Evolutionary conservation across 2,113 vertebrate genomes (phyloP).

Genomic region (Ptychochromis oligacanthus): DNA sequence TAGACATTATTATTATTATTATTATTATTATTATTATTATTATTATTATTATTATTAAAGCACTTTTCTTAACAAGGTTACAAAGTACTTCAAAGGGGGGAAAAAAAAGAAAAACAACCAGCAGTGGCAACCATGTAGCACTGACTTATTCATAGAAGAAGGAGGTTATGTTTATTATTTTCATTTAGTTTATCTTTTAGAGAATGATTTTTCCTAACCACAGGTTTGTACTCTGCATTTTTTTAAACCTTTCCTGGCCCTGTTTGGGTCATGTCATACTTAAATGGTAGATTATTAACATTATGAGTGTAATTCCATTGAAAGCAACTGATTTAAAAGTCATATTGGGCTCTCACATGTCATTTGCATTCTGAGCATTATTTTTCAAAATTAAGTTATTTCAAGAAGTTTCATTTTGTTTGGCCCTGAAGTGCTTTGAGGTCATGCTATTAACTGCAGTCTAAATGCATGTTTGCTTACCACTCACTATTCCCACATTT

Average conservation of each 20-base stretch:
- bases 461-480: slow-evolving; percentile 68
- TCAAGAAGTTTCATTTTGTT: slow-evolving; percentile 21
- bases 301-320: slow-evolving; percentile 34
- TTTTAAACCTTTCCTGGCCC: neutral
- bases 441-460: slow-evolving; percentile 32
- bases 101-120: neutral
- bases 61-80: neutral
- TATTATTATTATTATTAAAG: no score
- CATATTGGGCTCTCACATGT: neutral
- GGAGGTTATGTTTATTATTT: neutral
- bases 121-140: neutral
- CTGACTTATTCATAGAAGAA: neutral
- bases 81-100: neutral
- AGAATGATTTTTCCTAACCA: neutral
- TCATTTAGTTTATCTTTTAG: neutral
- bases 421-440: slow-evolving; percentile 28
- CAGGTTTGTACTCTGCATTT: neutral
- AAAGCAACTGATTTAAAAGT: slow-evolving; percentile 60
- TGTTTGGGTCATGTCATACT: neutral
- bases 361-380: slow-evolving; percentile 14
- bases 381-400: neutral
- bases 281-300: neutral
- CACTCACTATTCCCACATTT: slow-evolving; percentile 32
- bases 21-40: no score
- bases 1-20: no score